A percentile compares a stretch with the other conserved stretches of the same genome.
Evolutionary conservation across 2,113 vertebrate genomes (phyloP).

Genomic region (Pandion haliaetus): DNA sequence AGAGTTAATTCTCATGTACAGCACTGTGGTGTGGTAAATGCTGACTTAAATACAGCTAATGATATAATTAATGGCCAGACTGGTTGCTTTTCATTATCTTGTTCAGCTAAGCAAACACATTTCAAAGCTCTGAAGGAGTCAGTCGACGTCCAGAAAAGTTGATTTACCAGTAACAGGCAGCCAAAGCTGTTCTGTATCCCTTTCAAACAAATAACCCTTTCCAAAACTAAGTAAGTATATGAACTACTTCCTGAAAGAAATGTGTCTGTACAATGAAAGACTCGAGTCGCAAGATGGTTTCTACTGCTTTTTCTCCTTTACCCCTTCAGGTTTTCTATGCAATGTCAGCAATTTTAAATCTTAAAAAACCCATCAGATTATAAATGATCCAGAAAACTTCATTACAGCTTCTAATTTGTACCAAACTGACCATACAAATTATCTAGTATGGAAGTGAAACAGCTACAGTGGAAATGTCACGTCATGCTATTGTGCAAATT

Average conservation of each 20-base stretch:
- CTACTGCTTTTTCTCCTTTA: background rate
- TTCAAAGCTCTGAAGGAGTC: background rate
- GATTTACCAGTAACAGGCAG: constrained; percentile 2
- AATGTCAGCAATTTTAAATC: background rate
- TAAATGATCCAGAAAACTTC: background rate
- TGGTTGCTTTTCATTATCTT: background rate
- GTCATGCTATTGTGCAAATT: background rate
- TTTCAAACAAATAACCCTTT: constrained; percentile 1
- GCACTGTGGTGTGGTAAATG: background rate
- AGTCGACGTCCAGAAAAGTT: background rate
- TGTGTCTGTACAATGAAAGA: background rate
- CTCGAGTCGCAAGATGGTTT: background rate
- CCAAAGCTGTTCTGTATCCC: background rate
- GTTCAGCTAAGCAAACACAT: background rate
- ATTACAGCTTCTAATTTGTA: background rate
- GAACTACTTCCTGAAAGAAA: background rate
- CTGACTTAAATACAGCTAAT: background rate
- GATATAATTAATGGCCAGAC: background rate
- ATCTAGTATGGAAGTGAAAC: background rate
- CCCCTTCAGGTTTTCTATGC: background rate
- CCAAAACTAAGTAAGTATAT: background rate
- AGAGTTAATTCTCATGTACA: background rate
- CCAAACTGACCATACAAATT: background rate
- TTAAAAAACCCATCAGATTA: background rate
- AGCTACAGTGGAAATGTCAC: background rate